phyloP scores from a whole-genome alignment of 1,140 invertebrate genomes.

The Drosophila nebulosa region DNA sequence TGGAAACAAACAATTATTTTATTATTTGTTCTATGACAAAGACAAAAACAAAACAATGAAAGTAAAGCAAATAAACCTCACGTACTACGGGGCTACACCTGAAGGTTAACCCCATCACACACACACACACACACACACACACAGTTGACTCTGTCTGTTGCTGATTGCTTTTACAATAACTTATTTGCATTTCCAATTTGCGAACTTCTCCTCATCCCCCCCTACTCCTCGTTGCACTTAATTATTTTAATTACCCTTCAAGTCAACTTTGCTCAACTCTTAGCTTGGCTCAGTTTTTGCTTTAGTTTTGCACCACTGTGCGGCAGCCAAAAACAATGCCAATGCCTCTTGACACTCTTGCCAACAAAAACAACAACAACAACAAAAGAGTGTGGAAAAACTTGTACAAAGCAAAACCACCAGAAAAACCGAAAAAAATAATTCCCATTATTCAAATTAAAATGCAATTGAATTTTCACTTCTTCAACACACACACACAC shows the following conservation, averaged over 20 bases:
- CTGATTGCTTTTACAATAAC: constrained; percentile 33
- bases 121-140: too few relatives aligned
- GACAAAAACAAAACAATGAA: constrained; percentile 70
- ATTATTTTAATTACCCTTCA: constrained; percentile 23
- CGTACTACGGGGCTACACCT: constrained; percentile 40
- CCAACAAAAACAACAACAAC: not conserved
- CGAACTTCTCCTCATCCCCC: not conserved
- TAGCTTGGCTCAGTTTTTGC: too few relatives aligned
- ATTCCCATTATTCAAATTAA: constrained; percentile 78
- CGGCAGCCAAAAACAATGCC: constrained; percentile 45
- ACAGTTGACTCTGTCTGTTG: constrained; percentile 14
- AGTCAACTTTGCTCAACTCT: not conserved
- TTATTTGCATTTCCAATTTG: constrained; percentile 58
- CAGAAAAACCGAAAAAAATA: constrained; percentile 50
- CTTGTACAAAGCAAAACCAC: constrained; percentile 30
- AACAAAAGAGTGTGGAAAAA: constrained; percentile 13
- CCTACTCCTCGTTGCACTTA: constrained; percentile 21
- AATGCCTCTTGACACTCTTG: constrained; percentile 60
- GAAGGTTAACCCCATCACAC: constrained; percentile 57
- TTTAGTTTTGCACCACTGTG: constrained; percentile 28
- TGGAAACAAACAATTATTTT: constrained; percentile 4
- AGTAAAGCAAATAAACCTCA: constrained; percentile 61
- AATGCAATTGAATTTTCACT: constrained; percentile 78
- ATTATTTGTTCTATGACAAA: constrained; percentile 60
- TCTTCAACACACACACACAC: constrained; percentile 29